Base-by-base conservation (phyloP, 2,888 invertebrate species). In the Eupithecia subfuscata region DNA sequence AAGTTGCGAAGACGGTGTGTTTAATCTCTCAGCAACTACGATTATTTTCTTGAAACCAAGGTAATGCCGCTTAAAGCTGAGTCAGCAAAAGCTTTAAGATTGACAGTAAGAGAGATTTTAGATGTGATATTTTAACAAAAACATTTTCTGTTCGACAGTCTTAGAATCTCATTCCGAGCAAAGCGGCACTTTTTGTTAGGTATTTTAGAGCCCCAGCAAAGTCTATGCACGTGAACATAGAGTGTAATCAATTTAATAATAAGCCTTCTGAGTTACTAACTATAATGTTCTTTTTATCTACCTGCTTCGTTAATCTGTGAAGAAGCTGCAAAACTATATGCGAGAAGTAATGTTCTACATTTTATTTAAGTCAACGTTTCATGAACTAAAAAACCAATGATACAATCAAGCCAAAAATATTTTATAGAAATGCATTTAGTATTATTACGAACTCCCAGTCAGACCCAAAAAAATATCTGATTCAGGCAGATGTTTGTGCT, bases 401-500 rank as follows among this genome's bases (percentile, higher is more conserved):
- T n/a, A 67, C n/a, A 40, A 67, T n/a, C 65, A 34, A 63, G 8
- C 14, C 1, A 25, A 14, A 37, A 68, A 52, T 9, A 71, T 69
- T 65, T n/a, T 67, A 77, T 37, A 70, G 25, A 72, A 74, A 65
- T 72, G 52, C 40, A 60, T 70, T 72, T 69, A n/a, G 63, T 76
- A 74, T 77, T 77, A 77, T 77, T 77, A 74, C 22, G 43, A 52
- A 14, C 52, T 86, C 87, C 81, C 82, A 86, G 89, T 88, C 89
- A 87, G 43, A 84, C 87, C 88, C 85, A 90, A 78, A 92, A 93
- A 91, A 90, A 89, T 67, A 91, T 89, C 85, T 86, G 85, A 87
- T 81, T 85, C 87, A 80, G 91, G 94, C 94, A 95, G 94, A 93
- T 94, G 94, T 93, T 94, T 90, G 86, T 83, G 88, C 89, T 86